These are phyloP conservation scores for Chamaetylas fuelleborni DNA, from an alignment of 2,113 vertebrate species.

Conservation along the genomic window DNA sequence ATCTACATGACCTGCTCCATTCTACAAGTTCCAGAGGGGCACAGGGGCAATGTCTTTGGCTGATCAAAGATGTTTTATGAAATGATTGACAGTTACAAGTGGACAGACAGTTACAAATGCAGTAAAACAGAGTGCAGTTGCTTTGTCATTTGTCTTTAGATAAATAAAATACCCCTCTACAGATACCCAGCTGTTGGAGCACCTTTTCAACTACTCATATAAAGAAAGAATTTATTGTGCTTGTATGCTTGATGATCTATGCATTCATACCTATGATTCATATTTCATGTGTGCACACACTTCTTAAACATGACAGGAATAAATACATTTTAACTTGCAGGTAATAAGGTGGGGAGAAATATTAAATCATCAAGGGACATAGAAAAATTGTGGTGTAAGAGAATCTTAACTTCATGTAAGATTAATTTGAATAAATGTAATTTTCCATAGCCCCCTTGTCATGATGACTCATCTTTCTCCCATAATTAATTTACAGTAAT, in stretches of 20 bases:
- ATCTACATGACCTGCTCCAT: not conserved
- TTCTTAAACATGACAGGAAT: slow-evolving; percentile 3
- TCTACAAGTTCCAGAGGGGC: not conserved
- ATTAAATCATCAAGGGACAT: not conserved
- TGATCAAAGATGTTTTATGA: not conserved
- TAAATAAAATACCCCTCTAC: not conserved
- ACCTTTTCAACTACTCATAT: not conserved
- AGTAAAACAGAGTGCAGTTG: not conserved
- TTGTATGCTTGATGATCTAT: not conserved
- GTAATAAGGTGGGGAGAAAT: not conserved
- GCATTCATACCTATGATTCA: not conserved
- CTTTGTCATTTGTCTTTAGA: not conserved
- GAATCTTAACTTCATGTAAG: slow-evolving; percentile 20
- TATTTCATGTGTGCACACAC: not conserved
- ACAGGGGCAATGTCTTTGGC: not conserved
- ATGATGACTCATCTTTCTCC: slow-evolving; percentile 36
- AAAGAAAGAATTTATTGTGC: not conserved
- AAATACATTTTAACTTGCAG: not conserved
- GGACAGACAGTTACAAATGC: not conserved
- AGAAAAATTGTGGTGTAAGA: slow-evolving; percentile 27
- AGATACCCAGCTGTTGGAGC: not conserved
- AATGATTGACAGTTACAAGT: not conserved
- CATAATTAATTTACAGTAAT: slow-evolving; percentile 57
- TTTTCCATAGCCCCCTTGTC: not conserved
- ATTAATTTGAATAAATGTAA: slow-evolving; percentile 54